phyloP scores from a whole-genome alignment of 2,797 vertebrate genomes.

The Tragopan temminckii region DNA sequence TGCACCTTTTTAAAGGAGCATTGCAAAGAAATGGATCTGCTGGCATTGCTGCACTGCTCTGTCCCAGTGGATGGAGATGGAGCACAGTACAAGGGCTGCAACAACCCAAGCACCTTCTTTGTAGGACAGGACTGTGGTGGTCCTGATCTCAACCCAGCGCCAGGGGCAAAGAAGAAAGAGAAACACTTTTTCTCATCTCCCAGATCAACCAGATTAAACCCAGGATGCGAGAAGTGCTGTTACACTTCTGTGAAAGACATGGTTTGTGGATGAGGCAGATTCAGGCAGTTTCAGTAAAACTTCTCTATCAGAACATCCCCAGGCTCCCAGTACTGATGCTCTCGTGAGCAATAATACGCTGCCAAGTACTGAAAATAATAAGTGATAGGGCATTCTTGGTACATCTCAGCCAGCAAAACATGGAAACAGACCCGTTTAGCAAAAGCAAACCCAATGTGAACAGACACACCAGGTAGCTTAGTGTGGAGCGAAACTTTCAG shows the following conservation, averaged over 20 bases:
- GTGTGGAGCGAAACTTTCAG: background rate
- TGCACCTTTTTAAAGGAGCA: background rate
- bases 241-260: rapidly evolving
- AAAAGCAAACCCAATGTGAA: background rate
- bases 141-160: background rate
- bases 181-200: background rate
- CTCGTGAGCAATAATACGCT: background rate
- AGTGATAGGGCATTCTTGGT: background rate
- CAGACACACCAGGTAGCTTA: background rate
- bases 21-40: background rate
- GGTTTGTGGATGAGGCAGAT: background rate
- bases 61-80: background rate
- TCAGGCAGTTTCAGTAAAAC: background rate
- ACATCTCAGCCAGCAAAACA: background rate
- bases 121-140: background rate
- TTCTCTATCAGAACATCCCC: background rate
- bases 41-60: background rate
- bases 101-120: background rate
- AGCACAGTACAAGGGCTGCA: background rate
- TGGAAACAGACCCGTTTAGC: background rate
- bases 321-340: background rate
- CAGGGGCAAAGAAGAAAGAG: background rate
- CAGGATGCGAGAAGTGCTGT: background rate
- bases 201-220: background rate
- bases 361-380: background rate